Conservation (phyloP, 2,888 invertebrate genomes). For the Diarsia brunnea region DNA sequence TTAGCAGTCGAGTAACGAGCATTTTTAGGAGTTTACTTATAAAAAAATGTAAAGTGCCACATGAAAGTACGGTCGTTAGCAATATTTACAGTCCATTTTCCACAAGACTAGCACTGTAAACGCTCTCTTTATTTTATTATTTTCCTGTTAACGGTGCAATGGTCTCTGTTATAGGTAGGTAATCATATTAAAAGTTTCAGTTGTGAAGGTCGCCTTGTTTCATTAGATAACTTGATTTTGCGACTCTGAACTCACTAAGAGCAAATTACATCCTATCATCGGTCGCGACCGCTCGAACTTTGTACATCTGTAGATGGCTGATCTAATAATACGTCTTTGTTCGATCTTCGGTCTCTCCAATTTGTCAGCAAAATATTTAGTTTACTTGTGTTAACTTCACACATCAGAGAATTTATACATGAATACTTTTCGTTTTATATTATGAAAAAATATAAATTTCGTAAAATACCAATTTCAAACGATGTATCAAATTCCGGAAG, state of each 20-base stretch:
- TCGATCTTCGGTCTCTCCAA: neutral
- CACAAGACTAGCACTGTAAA: conserved; percentile 34
- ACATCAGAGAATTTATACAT: neutral
- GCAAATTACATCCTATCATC: conserved; percentile 38
- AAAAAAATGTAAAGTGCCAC: conserved; percentile 69
- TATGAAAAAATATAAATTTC: neutral
- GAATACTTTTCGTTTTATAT: neutral
- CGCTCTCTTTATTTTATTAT: conserved; percentile 7
- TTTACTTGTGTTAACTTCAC: neutral
- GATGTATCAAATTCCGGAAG: conserved; percentile 15
- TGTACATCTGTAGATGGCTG: conserved; percentile 20
- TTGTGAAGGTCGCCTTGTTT: conserved; percentile 2
- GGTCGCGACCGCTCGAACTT: conserved; percentile 35
- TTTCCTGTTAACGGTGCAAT: conserved; percentile 1
- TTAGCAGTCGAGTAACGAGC: conserved; percentile 66
- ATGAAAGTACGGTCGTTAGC: conserved; percentile 63
- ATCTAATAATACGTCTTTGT: conserved; percentile 41
- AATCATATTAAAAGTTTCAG: conserved; percentile 6
- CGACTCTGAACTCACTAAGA: conserved; percentile 20
- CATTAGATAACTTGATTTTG: conserved; percentile 40
- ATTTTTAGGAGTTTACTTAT: conserved; percentile 72
- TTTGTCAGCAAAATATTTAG: conserved; percentile 2
- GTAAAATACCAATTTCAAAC: conserved; percentile 7
- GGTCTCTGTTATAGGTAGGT: neutral
- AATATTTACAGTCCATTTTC: conserved; percentile 68